Percentiles rank a stretch among this genome's conserved stretches.
phyloP scores from a whole-genome alignment of 1,140 invertebrate genomes.

The Eciton burchellii region DNA sequence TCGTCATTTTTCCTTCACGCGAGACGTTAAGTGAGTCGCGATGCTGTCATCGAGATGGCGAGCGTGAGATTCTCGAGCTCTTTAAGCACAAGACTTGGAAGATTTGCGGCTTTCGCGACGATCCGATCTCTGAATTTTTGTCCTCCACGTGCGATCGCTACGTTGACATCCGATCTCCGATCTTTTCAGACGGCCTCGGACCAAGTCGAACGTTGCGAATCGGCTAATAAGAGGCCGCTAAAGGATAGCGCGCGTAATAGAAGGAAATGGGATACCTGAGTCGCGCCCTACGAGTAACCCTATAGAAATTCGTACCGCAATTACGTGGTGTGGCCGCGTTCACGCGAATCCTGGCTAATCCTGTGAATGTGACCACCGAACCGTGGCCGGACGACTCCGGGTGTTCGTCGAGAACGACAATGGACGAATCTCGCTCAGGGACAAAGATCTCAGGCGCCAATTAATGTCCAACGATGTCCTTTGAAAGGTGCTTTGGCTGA shows the following conservation, averaged over 20 bases:
- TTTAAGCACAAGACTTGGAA: not conserved
- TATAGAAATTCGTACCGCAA: slow-evolving; percentile 82
- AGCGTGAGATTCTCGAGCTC: not conserved
- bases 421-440: slow-evolving; percentile 76
- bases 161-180: slow-evolving; percentile 4
- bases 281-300: slow-evolving; percentile 70
- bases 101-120: not conserved
- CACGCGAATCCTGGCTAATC: slow-evolving; percentile 80
- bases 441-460: slow-evolving; percentile 83
- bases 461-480: slow-evolving; percentile 81
- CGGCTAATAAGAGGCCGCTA: slow-evolving; percentile 63
- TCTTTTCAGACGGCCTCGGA: slow-evolving; percentile 19
- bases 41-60: too few species aligned
- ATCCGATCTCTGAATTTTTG: not conserved
- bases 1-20: not conserved
- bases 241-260: slow-evolving; percentile 33
- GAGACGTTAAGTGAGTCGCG: not conserved
- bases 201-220: slow-evolving; percentile 42
- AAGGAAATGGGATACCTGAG: slow-evolving; percentile 68
- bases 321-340: slow-evolving; percentile 80
- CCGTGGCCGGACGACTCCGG: slow-evolving; percentile 77
- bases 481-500: slow-evolving; percentile 56
- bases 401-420: slow-evolving; percentile 76
- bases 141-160: not conserved
- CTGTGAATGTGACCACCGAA: slow-evolving; percentile 81